phyloP scores from a whole-genome alignment of 2,888 invertebrate species.

The Listrodromus nycthemerus region DNA sequence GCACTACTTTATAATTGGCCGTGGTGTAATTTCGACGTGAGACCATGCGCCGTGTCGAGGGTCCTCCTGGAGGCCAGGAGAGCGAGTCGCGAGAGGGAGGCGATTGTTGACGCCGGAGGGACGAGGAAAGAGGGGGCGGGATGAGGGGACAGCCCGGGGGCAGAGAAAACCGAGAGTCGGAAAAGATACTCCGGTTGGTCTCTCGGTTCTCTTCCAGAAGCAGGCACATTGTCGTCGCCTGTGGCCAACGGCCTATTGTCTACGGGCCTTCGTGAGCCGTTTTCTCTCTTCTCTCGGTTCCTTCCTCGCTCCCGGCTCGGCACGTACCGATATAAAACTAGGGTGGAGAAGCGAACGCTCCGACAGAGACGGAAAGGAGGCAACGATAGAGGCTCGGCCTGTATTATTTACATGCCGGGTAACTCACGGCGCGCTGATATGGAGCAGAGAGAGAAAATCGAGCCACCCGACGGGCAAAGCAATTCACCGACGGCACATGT shows the following conservation, averaged over 20 bases:
- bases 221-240: slow-evolving; percentile 78
- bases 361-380: slow-evolving; percentile 54
- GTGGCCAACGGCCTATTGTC: slow-evolving; percentile 81
- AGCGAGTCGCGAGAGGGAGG: slow-evolving; percentile 54
- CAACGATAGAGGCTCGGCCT: slow-evolving; percentile 56
- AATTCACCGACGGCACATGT: slow-evolving; percentile 8
- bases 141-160: slow-evolving; percentile 55
- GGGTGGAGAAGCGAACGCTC: not conserved
- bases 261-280: slow-evolving; percentile 68
- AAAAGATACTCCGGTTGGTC: slow-evolving; percentile 56
- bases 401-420: slow-evolving; percentile 78
- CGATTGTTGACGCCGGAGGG: slow-evolving; percentile 24
- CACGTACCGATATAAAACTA: slow-evolving; percentile 63
- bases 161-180: slow-evolving; percentile 55
- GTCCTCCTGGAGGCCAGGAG: slow-evolving; percentile 74
- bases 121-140: slow-evolving; percentile 44
- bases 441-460: slow-evolving; percentile 25
- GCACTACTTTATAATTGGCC: slow-evolving; percentile 80
- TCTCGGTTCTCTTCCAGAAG: slow-evolving; percentile 54
- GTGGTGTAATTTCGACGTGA: slow-evolving; percentile 80
- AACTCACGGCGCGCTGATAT: slow-evolving; percentile 69
- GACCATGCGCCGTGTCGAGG: slow-evolving; percentile 77
- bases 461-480: slow-evolving; percentile 34
- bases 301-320: slow-evolving; percentile 58
- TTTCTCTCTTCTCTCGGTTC: slow-evolving; percentile 13